Evolutionary conservation across 1,140 invertebrate genomes (phyloP).

Genomic region (Aplysia californica): DNA sequence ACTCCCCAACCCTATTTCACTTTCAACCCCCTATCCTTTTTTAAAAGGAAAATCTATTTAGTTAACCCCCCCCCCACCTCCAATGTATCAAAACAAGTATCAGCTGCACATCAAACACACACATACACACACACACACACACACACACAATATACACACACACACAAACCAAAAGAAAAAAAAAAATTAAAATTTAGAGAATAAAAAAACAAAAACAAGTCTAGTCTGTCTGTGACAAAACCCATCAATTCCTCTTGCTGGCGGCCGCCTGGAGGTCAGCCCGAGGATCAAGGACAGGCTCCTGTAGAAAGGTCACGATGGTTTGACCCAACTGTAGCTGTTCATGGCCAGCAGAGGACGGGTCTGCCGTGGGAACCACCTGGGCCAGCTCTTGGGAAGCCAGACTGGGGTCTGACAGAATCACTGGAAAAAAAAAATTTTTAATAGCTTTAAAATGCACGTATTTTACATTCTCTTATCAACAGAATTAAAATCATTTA

Average conservation of each 20-base stretch:
- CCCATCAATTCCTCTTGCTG: no score
- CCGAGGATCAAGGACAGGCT: background rate
- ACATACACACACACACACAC: background rate
- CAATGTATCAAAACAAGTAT: background rate
- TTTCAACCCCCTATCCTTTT: no score
- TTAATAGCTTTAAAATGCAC: background rate
- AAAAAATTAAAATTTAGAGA: background rate
- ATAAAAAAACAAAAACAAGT: background rate
- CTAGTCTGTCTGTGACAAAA: no score
- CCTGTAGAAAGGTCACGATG: constrained; percentile 11
- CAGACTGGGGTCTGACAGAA: constrained; percentile 1
- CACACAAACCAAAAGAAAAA: background rate
- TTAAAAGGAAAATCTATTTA: no score
- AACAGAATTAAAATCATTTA: no score
- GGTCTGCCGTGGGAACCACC: constrained; percentile 12
- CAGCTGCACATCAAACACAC: background rate
- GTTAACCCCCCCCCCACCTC: no score
- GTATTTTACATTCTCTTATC: background rate
- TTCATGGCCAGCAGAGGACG: background rate
- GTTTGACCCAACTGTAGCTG: background rate
- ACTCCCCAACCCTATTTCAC: no score
- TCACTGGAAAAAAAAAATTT: background rate
- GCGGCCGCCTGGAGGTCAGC: background rate
- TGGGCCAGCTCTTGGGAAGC: constrained; percentile 9
- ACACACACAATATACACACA: background rate